phyloP scores from a whole-genome alignment of 2,888 invertebrate species.

The Callyntrura sp. region DNA sequence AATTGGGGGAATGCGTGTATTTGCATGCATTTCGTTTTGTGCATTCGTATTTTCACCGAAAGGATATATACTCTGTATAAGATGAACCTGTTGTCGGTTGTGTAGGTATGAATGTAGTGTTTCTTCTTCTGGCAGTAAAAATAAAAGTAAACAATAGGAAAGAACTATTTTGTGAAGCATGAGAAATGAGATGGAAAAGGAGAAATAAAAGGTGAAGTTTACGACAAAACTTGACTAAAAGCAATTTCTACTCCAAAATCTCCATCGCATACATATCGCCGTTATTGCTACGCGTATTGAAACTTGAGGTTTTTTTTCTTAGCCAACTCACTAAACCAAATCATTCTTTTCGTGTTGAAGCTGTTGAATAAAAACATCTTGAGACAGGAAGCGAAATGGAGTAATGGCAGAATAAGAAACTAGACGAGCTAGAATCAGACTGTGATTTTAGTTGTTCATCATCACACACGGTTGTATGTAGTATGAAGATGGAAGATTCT shows the following conservation, averaged over 20 bases:
- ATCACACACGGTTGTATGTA: background rate
- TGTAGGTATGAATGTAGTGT: too few relatives aligned
- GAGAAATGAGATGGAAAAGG: constrained; percentile 83
- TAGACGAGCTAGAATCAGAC: background rate
- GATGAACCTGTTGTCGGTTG: too few relatives aligned
- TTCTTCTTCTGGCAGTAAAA: constrained; percentile 2
- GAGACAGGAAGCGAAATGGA: background rate
- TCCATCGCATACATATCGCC: constrained; percentile 81
- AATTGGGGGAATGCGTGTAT: too few relatives aligned
- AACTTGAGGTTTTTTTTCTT: constrained; percentile 32
- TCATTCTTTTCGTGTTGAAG: constrained; percentile 32
- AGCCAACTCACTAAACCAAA: constrained; percentile 32
- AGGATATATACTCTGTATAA: too few relatives aligned
- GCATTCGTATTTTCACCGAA: too few relatives aligned
- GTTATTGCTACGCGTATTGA: constrained; percentile 70
- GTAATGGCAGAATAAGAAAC: background rate
- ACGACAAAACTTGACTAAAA: constrained; percentile 83
- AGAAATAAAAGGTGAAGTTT: constrained; percentile 83
- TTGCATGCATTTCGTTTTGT: too few relatives aligned
- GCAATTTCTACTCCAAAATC: constrained; percentile 82
- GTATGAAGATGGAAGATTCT: background rate
- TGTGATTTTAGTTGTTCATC: too few relatives aligned
- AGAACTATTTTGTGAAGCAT: constrained; percentile 83
- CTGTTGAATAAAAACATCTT: background rate
- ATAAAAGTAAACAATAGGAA: constrained; percentile 80